A percentile compares a stretch with the other conserved stretches of the same genome.
Evolutionary conservation across 2,797 vertebrate genomes (phyloP).

Genomic region (Chrosomus eos): DNA sequence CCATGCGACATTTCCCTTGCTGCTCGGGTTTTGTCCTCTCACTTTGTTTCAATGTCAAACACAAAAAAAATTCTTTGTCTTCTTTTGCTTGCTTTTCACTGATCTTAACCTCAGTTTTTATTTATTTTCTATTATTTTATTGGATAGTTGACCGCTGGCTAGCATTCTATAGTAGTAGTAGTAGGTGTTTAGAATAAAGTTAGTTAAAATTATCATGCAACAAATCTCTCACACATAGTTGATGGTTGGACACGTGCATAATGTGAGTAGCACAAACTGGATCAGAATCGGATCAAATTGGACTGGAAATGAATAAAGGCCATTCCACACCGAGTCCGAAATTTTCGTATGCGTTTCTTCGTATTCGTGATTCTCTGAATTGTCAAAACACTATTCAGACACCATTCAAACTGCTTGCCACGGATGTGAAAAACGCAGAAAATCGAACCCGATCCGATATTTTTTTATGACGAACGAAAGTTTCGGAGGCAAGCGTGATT

Average conservation of each 20-base stretch:
- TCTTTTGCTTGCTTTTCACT: not conserved
- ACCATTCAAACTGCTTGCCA: too few species aligned
- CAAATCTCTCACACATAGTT: not conserved
- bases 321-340: too few species aligned
- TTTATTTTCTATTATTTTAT: not conserved
- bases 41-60: constrained; percentile 3
- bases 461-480: too few species aligned
- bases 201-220: not conserved
- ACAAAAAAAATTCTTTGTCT: not conserved
- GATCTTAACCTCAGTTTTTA: not conserved
- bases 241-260: not conserved
- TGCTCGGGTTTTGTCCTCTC: not conserved
- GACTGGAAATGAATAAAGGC: not conserved
- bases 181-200: not conserved
- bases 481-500: too few species aligned
- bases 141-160: not conserved
- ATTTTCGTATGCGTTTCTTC: too few species aligned
- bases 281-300: not conserved
- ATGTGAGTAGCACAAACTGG: not conserved
- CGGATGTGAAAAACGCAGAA: too few species aligned
- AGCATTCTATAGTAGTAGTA: not conserved
- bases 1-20: constrained; percentile 6
- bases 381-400: too few species aligned
- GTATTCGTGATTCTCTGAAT: too few species aligned
- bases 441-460: too few species aligned